These are phyloP conservation scores for Synanthedon myopaeformis DNA, from an alignment of 2,888 invertebrate genomes.

Conservation along the genomic window DNA sequence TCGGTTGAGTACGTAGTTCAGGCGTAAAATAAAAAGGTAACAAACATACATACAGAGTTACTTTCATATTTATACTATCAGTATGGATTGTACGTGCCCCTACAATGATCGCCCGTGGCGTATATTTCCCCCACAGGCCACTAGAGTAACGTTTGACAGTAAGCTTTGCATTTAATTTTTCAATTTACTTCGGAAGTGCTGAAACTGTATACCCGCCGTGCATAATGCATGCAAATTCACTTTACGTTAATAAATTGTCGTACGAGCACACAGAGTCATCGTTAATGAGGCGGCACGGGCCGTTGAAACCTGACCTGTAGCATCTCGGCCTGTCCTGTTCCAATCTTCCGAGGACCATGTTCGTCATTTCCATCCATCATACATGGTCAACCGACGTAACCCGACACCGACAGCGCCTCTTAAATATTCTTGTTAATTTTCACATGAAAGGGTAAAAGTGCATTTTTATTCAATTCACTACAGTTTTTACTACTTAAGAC, in stretches of 20 bases:
- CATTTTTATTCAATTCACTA: slow-evolving; percentile 8
- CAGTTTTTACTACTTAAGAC: not conserved
- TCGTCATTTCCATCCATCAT: slow-evolving; percentile 20
- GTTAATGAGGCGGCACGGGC: slow-evolving; percentile 56
- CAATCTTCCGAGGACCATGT: not conserved
- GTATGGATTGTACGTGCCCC: too few species aligned
- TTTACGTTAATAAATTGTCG: slow-evolving; percentile 1
- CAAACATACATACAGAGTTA: too few species aligned
- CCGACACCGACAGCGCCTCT: not conserved
- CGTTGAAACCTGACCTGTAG: slow-evolving; percentile 4
- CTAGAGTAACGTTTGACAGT: too few species aligned
- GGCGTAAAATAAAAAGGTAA: too few species aligned
- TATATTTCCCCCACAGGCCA: too few species aligned
- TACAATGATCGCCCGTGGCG: too few species aligned
- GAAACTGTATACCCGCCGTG: not conserved
- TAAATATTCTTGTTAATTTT: not conserved
- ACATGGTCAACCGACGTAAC: not conserved
- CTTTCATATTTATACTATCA: too few species aligned
- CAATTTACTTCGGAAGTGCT: not conserved
- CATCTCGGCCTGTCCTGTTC: slow-evolving; percentile 3
- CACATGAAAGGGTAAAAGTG: not conserved
- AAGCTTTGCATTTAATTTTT: not conserved
- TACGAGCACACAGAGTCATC: slow-evolving; percentile 10
- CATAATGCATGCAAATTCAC: not conserved
- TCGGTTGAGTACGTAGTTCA: too few species aligned